Conservation (phyloP, 1,140 invertebrate genomes). For the Steinernema khuongi region DNA sequence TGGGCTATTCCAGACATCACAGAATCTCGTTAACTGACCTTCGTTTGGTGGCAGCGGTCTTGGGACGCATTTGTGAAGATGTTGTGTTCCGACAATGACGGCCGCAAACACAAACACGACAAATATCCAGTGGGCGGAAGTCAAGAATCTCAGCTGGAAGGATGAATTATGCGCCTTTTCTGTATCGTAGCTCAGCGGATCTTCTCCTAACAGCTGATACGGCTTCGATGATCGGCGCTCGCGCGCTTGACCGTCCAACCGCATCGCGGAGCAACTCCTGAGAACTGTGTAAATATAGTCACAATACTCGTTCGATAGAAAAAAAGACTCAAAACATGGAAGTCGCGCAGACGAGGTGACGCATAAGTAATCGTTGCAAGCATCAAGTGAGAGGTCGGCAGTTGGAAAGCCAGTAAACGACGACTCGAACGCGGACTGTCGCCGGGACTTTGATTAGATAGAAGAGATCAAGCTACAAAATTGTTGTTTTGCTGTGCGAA, state of each 20-base stretch:
- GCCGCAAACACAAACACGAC: constrained; percentile 15
- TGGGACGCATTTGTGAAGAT: constrained; percentile 30
- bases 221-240: constrained; percentile 12
- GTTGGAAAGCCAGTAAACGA: not conserved
- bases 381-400: not conserved
- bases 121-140: constrained; percentile 24
- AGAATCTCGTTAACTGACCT: constrained; percentile 17
- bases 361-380: not conserved
- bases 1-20: not conserved
- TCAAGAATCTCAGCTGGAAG: not conserved
- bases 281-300: not conserved
- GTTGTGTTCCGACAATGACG: not conserved
- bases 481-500: not conserved
- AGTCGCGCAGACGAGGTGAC: not conserved
- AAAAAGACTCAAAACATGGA: not conserved
- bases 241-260: not conserved
- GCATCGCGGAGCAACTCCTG: not conserved
- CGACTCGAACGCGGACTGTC: not conserved
- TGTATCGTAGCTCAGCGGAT: not conserved
- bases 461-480: constrained; percentile 8
- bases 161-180: not conserved
- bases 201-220: not conserved
- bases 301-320: not conserved
- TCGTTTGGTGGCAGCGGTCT: constrained; percentile 24
- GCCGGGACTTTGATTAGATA: not conserved